A percentile compares a stretch with the other conserved stretches of the same genome.
These are phyloP conservation scores for Miltochrista miniata DNA, from an alignment of 2,888 invertebrate species.

Conservation along the genomic window DNA sequence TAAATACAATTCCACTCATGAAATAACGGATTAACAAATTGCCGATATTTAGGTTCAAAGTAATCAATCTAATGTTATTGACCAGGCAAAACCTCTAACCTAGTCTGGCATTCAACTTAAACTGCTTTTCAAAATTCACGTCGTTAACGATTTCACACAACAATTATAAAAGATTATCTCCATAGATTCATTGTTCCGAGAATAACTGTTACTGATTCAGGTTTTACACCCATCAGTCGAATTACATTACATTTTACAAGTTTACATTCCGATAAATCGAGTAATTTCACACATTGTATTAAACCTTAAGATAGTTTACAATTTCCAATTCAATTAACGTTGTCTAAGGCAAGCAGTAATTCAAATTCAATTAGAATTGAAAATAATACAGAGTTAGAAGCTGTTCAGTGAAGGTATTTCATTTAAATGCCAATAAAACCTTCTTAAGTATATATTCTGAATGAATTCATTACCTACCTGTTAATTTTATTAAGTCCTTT, in stretches of 20 bases:
- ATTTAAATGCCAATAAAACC: neutral
- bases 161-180: neutral
- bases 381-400: neutral
- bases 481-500: too few species aligned
- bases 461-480: too few species aligned
- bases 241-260: neutral
- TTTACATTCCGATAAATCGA: neutral
- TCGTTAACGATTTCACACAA: slow-evolving; percentile 6
- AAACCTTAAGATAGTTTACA: neutral
- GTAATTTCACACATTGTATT: neutral
- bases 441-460: neutral
- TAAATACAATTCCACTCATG: too few species aligned
- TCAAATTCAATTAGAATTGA: neutral
- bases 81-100: neutral
- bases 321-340: neutral
- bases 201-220: slow-evolving; percentile 4
- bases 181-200: slow-evolving; percentile 3
- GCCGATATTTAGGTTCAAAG: too few species aligned
- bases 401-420: neutral
- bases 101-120: neutral
- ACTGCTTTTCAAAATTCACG: neutral
- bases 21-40: too few species aligned
- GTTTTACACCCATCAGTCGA: neutral
- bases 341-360: neutral
- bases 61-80: too few species aligned